Evolutionary conservation across 2,797 vertebrate species (phyloP), one percentile per base, ranked within the genome.

Genomic region (Podarcis siculus): DNA sequence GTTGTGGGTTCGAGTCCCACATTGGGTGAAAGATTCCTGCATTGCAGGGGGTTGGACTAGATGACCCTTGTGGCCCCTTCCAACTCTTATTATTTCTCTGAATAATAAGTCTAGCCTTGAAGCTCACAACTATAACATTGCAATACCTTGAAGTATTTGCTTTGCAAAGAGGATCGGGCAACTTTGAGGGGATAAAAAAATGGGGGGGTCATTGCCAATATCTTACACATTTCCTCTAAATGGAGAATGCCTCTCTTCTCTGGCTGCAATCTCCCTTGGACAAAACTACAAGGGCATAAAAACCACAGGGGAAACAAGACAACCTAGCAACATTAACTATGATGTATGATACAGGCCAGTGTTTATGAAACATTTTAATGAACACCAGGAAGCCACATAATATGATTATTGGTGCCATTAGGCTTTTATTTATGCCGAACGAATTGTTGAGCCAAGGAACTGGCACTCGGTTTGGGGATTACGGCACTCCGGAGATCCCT

Each of bases 331-430:
- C 58, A 37, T 42, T 75, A 67, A 37, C 8, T 1, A 2, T 30
- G 83, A 91, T 90, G 27, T 88, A 83, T 30, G 66, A 3, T 49
- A 8, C 64, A 30, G 13, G 86, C 42, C 30, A 21, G 17, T 4
- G 75, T 72, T 88, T 87, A 90, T 37, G 72, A 93, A 94, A 82
- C 85, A 82, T 83, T 91, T 45, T 92, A 89, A 94, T 86, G 87
- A 95, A 94, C 49, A 84, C 2, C 82, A 72, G 81, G 82, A 85
- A 90, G 83, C 64, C n/a, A 35, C 30, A 66, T 82, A 86, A 86
- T 61, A 37, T 35, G 91, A 90, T 93, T 92, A 93, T 37, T 81
- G 80, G 83, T 85, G 86, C 93, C 75, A 83, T 93, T 92, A 90
- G 42, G 37, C 30, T 89, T 79, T 91, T 91, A 92, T 91, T 95